These are phyloP conservation scores for Xyliphius kryptos DNA, from an alignment of 2,113 vertebrate species.

Conservation along the genomic window DNA sequence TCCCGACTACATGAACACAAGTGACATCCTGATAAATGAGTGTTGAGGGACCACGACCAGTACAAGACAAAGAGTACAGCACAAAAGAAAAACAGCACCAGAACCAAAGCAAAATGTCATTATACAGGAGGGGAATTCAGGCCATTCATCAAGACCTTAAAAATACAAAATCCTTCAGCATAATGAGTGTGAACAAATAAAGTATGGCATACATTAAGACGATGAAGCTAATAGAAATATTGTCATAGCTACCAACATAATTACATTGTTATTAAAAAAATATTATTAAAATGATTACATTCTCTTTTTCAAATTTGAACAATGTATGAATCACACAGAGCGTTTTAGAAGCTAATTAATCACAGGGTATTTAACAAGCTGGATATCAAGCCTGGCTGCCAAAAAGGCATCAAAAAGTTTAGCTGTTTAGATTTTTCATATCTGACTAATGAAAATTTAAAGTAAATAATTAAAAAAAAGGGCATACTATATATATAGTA, in stretches of 20 bases:
- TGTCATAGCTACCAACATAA: too few relatives aligned
- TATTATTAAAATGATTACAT: background rate
- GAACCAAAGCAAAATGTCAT: constrained; percentile 8
- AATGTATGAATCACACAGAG: constrained; percentile 43
- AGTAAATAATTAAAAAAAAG: too few relatives aligned
- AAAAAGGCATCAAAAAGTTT: constrained; percentile 37
- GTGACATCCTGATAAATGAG: constrained; percentile 33
- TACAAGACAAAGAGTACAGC: constrained; percentile 13
- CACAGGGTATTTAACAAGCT: constrained; percentile 49
- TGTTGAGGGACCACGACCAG: constrained; percentile 13
- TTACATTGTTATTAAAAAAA: too few relatives aligned
- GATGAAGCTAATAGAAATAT: background rate
- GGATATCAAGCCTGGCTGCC: constrained; percentile 41
- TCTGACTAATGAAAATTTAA: constrained; percentile 13
- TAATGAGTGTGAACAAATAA: too few relatives aligned
- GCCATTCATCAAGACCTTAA: too few relatives aligned
- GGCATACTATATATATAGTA: too few relatives aligned
- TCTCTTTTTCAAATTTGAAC: background rate
- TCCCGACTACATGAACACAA: constrained; percentile 24
- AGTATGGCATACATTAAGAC: background rate
- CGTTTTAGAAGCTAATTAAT: constrained; percentile 52
- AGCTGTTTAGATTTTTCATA: too few relatives aligned
- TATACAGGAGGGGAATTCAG: background rate
- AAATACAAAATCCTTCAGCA: too few relatives aligned
- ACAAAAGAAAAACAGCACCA: constrained; percentile 8